phyloP scores from a whole-genome alignment of 1,140 invertebrate genomes.

The Rhyzopertha dominica region DNA sequence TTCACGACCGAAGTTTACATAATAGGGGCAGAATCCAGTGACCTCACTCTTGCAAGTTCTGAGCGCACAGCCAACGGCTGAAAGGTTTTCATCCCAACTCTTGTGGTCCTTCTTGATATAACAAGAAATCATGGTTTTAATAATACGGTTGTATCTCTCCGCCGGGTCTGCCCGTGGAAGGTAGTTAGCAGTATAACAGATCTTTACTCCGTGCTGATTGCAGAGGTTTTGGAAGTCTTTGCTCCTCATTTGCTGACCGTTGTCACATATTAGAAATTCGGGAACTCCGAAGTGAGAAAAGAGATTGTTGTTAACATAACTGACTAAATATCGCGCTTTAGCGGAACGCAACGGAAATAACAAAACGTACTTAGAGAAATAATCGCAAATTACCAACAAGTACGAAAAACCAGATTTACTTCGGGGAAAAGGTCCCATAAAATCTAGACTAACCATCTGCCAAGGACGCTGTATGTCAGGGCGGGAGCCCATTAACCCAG shows the following conservation, averaged over 20 bases:
- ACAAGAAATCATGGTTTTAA: conserved; percentile 26
- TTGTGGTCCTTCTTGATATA: conserved; percentile 32
- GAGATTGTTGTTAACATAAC: too few species aligned
- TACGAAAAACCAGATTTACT: neutral
- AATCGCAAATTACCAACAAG: conserved; percentile 25
- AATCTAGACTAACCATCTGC: conserved; percentile 11
- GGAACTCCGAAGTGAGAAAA: conserved; percentile 16
- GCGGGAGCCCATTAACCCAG: conserved; percentile 4
- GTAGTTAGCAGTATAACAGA: neutral
- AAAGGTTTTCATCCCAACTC: conserved; percentile 29
- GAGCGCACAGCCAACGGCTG: conserved; percentile 23
- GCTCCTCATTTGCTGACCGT: conserved; percentile 11
- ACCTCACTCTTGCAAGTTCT: conserved; percentile 30
- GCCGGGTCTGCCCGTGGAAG: conserved; percentile 1
- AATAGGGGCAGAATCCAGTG: conserved; percentile 29
- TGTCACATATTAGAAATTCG: conserved; percentile 5
- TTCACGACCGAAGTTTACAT: conserved; percentile 14
- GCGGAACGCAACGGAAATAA: conserved; percentile 27
- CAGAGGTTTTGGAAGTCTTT: neutral
- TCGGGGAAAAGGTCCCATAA: conserved; percentile 18
- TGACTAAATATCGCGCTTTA: too few species aligned
- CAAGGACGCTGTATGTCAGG: conserved; percentile 5
- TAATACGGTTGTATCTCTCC: conserved; percentile 30
- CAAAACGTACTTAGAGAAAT: conserved; percentile 39
- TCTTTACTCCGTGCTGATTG: neutral